These are phyloP conservation scores for Lordiphosa andalusiaca DNA, from an alignment of 2,888 invertebrate species.

Conservation along the genomic window DNA sequence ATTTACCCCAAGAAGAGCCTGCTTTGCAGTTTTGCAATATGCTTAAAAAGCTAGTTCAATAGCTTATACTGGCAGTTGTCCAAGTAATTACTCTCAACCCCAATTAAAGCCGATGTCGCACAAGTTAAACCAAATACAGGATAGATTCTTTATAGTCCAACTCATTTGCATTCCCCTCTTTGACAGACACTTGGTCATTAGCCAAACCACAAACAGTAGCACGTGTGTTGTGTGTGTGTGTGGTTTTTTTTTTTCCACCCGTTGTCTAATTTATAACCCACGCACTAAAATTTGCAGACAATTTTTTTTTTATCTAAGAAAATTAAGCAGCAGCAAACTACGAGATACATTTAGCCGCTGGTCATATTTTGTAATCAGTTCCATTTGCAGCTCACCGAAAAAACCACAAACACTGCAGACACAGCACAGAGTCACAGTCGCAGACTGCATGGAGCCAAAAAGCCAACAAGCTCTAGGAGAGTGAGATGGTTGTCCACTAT, in stretches of 20 bases:
- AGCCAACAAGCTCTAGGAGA: not conserved
- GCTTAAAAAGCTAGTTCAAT: too few species aligned
- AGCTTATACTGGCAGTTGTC: not conserved
- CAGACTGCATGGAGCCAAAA: conserved; percentile 65
- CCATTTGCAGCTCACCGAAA: conserved; percentile 69
- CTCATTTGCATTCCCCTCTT: conserved; percentile 52
- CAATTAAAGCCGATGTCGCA: not conserved
- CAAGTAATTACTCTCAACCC: too few species aligned
- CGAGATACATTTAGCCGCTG: conserved; percentile 70
- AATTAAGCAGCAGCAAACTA: conserved; percentile 71
- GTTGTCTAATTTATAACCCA: conserved; percentile 58
- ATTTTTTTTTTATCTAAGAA: conserved; percentile 47
- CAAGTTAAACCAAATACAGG: not conserved
- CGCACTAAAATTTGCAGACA: conserved; percentile 46
- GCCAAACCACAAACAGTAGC: conserved; percentile 50
- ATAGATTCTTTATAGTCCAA: not conserved
- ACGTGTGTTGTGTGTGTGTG: conserved; percentile 48
- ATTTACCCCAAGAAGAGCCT: too few species aligned
- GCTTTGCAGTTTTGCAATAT: too few species aligned
- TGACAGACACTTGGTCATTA: conserved; percentile 46
- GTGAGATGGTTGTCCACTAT: conserved; percentile 60
- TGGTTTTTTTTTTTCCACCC: conserved; percentile 17
- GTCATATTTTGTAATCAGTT: conserved; percentile 73
- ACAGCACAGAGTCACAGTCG: conserved; percentile 40
- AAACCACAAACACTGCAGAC: conserved; percentile 19